Evolutionary conservation across 2,797 vertebrate genomes (phyloP).

Genomic region (Pseudocheirus occidentalis): DNA sequence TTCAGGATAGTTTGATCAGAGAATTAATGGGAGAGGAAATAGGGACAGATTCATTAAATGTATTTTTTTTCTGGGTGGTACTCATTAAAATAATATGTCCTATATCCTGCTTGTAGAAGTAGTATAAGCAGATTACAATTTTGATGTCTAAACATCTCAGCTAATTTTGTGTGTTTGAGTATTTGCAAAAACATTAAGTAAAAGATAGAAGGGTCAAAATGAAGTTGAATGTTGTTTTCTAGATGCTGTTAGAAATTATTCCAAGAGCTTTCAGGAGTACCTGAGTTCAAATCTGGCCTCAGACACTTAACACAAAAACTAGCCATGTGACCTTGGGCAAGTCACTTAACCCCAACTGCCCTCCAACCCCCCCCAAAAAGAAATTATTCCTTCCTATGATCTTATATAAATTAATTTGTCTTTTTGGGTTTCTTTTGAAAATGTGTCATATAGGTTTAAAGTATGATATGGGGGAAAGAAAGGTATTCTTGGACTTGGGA

Average conservation of each 20-base stretch:
- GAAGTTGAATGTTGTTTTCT: not conserved
- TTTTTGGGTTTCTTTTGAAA: not conserved
- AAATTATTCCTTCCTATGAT: not conserved
- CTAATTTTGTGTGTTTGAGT: not conserved
- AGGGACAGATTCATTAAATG: not conserved
- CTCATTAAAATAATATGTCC: not conserved
- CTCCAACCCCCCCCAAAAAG: too few species aligned
- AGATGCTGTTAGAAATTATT: not conserved
- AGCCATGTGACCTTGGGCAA: too few species aligned
- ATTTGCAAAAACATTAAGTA: not conserved
- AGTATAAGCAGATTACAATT: not conserved
- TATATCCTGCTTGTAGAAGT: not conserved
- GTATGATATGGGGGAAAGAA: not conserved
- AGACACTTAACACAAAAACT: too few species aligned
- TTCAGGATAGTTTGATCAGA: not conserved
- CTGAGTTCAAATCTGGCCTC: too few species aligned
- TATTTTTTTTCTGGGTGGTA: not conserved
- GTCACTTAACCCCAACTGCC: too few species aligned
- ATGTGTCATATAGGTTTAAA: not conserved
- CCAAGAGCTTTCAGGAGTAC: too few species aligned
- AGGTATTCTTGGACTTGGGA: not conserved
- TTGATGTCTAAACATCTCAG: not conserved
- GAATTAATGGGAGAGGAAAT: not conserved
- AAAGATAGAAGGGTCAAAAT: not conserved
- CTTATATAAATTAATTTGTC: not conserved